Evolutionary conservation across 2,888 invertebrate species (phyloP), one percentile per base, ranked within the genome.

Genomic region (Stramonita haemastoma): DNA sequence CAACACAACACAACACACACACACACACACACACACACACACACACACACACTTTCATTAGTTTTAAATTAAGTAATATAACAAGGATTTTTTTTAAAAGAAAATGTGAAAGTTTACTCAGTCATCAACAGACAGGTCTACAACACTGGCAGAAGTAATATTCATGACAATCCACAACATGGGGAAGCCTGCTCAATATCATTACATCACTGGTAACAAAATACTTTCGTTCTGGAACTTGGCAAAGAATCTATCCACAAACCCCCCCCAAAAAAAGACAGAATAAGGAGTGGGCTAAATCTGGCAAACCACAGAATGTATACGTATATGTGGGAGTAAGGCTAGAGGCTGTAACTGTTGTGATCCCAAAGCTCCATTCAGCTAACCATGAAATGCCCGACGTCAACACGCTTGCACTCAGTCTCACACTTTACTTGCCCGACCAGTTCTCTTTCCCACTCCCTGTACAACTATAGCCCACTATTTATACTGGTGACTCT

Each of bases 401-500:
- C 22, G 46, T 83, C 46, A 46, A 83, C 32, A 83, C n/a, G n/a
- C 81, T 22, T 36, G 26, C 81, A 83, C 46, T 36, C 46, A 46
- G 46, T 46, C 46, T 46, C 46, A 46, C 46, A 46, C 81, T 83
- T 46, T 0, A 83, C 81, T 29, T 29, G 36, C 29, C 26, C 81
- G 19, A 79, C 81, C 81, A 83, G 81, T 36, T 46, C 81, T 4
- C 46, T 83, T 46, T 36, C 73, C 73, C 36, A 83, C 22, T 46
- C 81, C 22, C 6, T 13, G 13, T 46, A 46, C 46, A 46, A 46
- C 15, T 8, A 15, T 32, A 79, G 77, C 15, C 19, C 13, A n/a
- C 46, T 83, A 83, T 83, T 46, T 46, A 79, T 79, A 83, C 81
- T 0, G 81, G 36, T 36, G 81, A 83, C 46, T 46, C 46, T 29